phyloP scores from a whole-genome alignment of 1,140 invertebrate genomes.

The Eciton burchellii region DNA sequence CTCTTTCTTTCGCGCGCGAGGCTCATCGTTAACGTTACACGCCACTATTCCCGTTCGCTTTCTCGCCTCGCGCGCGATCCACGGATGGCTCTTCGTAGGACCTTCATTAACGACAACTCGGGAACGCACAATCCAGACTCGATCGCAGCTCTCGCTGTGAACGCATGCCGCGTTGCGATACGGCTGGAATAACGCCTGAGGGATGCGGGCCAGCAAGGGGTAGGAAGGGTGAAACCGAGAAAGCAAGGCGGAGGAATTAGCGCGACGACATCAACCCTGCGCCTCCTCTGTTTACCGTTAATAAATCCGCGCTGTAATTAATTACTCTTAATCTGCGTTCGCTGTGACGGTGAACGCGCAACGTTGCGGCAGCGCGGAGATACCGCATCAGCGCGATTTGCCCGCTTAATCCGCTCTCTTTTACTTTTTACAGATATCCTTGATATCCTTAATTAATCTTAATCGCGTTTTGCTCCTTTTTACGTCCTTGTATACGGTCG shows the following conservation, averaged over 20 bases:
- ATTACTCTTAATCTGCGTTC: conserved; percentile 55
- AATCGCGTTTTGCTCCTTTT: conserved; percentile 31
- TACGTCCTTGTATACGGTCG: background rate
- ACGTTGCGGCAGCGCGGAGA: background rate
- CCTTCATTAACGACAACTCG: conserved; percentile 69
- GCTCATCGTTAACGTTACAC: conserved; percentile 56
- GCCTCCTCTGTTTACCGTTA: conserved; percentile 45
- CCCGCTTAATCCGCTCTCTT: background rate
- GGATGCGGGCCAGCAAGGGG: conserved; percentile 31
- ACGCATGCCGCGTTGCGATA: conserved; percentile 66
- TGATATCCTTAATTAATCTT: conserved; percentile 54
- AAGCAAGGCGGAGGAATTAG: conserved; percentile 63
- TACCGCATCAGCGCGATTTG: conserved; percentile 13
- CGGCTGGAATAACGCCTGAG: conserved; percentile 56
- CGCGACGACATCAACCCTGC: conserved; percentile 7
- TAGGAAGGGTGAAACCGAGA: conserved; percentile 57
- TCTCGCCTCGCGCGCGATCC: conserved; percentile 57
- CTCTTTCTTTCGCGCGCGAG: conserved; percentile 58
- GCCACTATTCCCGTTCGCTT: conserved; percentile 30
- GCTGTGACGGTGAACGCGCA: conserved; percentile 21
- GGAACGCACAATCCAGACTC: conserved; percentile 71
- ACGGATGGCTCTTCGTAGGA: conserved; percentile 37
- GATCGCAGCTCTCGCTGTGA: conserved; percentile 80
- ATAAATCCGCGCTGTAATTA: conserved; percentile 43
- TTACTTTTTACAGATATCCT: conserved; percentile 20